Percentiles rank a stretch among this genome's conserved stretches.
Conservation (phyloP, 1,140 invertebrate genomes). For the Platyscapa corneri region DNA sequence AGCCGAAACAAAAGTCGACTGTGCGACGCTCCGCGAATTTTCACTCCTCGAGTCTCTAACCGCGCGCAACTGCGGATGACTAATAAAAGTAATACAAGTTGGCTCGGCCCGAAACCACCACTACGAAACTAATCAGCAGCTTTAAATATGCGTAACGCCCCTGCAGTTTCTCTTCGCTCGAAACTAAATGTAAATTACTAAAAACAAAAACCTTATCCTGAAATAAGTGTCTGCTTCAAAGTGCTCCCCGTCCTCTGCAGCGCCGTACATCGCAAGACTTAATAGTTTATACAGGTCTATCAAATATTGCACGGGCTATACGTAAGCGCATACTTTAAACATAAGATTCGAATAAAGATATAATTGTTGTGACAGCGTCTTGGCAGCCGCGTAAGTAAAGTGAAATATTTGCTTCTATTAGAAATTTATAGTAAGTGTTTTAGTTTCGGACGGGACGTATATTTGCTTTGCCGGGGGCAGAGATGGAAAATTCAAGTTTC, state of each 20-base stretch:
- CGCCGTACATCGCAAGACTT: not conserved
- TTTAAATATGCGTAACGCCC: too few species aligned
- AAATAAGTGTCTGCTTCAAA: too few species aligned
- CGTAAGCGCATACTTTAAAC: not conserved
- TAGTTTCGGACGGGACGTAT: not conserved
- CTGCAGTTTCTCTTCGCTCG: too few species aligned
- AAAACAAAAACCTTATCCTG: too few species aligned
- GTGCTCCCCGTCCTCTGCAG: too few species aligned
- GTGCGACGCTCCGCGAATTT: too few species aligned
- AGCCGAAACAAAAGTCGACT: not conserved
- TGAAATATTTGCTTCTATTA: conserved; percentile 6
- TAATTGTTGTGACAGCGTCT: conserved; percentile 19
- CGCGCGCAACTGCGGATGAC: too few species aligned
- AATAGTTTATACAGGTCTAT: not conserved
- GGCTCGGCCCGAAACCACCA: too few species aligned
- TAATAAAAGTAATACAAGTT: too few species aligned
- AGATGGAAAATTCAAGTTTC: not conserved
- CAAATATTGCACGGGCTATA: not conserved
- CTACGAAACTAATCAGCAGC: too few species aligned
- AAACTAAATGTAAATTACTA: too few species aligned
- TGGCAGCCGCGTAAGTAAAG: not conserved
- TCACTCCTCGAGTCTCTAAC: too few species aligned
- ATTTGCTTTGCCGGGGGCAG: not conserved
- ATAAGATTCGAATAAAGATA: not conserved
- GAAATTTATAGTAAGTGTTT: not conserved